Conservation (phyloP, 2,888 invertebrate species). For the Furcula furcula region DNA sequence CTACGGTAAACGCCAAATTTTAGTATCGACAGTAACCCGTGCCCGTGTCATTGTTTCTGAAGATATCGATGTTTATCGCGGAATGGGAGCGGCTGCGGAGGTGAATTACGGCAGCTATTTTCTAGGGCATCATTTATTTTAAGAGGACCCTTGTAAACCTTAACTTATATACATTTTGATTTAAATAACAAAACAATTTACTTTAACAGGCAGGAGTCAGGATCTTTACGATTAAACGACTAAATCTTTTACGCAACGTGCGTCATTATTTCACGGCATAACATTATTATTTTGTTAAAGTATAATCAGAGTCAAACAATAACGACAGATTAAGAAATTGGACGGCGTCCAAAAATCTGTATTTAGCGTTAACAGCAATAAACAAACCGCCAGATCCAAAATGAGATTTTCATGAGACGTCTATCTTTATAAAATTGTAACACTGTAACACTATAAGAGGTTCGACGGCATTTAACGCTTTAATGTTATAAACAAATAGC, state of each 20-base stretch:
- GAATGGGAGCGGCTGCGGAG: neutral
- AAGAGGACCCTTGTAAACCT: too few relatives aligned
- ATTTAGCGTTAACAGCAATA: neutral
- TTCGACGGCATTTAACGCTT: slow-evolving; percentile 40
- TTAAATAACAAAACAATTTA: too few relatives aligned
- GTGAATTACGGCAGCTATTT: neutral
- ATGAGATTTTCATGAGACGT: neutral
- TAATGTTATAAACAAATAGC: slow-evolving; percentile 76
- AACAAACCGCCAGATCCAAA: neutral
- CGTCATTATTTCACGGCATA: too few relatives aligned
- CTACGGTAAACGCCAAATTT: slow-evolving; percentile 12
- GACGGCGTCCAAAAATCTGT: neutral
- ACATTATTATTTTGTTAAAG: too few relatives aligned
- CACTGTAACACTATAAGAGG: slow-evolving; percentile 8
- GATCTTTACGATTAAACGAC: too few relatives aligned
- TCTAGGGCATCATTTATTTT: neutral
- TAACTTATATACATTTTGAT: too few relatives aligned
- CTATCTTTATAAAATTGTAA: neutral
- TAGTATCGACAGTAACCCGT: slow-evolving; percentile 15
- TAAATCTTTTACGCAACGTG: too few relatives aligned
- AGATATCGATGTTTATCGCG: slow-evolving; percentile 7
- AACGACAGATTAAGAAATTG: too few relatives aligned
- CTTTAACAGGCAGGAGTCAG: too few relatives aligned
- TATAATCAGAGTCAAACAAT: too few relatives aligned
- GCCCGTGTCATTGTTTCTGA: slow-evolving; percentile 13